Percentiles rank a stretch among this genome's conserved stretches.
Conservation (phyloP, 2,888 invertebrate genomes). For the Dorcus hopei region DNA sequence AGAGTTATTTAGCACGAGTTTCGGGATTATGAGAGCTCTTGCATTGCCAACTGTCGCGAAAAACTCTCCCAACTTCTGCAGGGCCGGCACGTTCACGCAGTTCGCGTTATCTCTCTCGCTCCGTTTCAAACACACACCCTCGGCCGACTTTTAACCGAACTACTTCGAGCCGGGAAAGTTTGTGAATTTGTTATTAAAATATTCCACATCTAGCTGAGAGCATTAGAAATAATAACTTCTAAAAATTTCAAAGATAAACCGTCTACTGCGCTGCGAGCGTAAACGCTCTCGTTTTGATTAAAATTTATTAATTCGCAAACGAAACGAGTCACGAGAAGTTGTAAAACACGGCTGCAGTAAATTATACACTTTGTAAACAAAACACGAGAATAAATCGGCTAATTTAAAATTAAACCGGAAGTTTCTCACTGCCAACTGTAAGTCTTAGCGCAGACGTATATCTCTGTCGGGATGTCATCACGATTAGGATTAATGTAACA, state of each 20-base stretch:
- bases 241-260: neutral
- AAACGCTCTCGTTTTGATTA: too few relatives aligned
- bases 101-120: neutral
- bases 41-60: conserved; percentile 27
- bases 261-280: too few relatives aligned
- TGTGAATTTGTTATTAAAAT: conserved; percentile 16
- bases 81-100: neutral
- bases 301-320: too few relatives aligned
- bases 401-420: too few relatives aligned
- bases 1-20: conserved; percentile 30
- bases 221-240: conserved; percentile 13
- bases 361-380: too few relatives aligned
- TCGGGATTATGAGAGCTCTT: conserved; percentile 29
- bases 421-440: too few relatives aligned
- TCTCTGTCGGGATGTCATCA: too few relatives aligned
- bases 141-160: neutral
- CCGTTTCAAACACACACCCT: neutral
- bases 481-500: too few relatives aligned
- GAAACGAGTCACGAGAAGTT: too few relatives aligned
- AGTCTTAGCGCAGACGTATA: too few relatives aligned
- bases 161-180: conserved; percentile 3
- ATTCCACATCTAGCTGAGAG: conserved; percentile 4
- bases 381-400: too few relatives aligned
- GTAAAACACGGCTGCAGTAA: too few relatives aligned
- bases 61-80: conserved; percentile 10